Evolutionary conservation across 1,140 invertebrate species (phyloP).

Genomic region (Dendrolimus punctatus): DNA sequence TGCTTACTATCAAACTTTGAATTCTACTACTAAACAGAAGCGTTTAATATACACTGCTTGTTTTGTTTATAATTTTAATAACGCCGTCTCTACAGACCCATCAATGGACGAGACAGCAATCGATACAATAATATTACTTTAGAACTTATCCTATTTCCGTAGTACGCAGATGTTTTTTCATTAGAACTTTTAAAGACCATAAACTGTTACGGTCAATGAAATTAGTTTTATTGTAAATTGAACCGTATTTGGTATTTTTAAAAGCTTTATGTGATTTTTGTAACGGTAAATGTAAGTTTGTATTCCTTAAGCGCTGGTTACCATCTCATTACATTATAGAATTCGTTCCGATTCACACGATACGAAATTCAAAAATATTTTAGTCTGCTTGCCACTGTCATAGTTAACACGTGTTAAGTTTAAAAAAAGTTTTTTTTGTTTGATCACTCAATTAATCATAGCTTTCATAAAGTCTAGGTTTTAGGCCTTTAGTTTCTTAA

Average conservation of each 20-base stretch:
- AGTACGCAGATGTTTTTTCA: too few species aligned
- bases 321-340: slow-evolving; percentile 1
- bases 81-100: not conserved
- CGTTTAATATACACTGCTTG: slow-evolving; percentile 19
- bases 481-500: too few species aligned
- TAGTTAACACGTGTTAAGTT: too few species aligned
- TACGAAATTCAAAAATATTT: not conserved
- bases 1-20: slow-evolving; percentile 6
- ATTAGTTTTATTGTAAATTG: not conserved
- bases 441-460: too few species aligned
- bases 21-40: slow-evolving; percentile 1
- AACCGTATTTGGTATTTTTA: not conserved
- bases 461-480: too few species aligned
- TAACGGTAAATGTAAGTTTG: not conserved
- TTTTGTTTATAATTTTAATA: not conserved
- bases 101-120: too few species aligned
- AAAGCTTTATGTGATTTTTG: not conserved
- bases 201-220: too few species aligned
- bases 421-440: too few species aligned
- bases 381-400: too few species aligned
- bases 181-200: too few species aligned
- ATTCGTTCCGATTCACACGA: not conserved
- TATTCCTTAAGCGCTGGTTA: slow-evolving; percentile 1
- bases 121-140: too few species aligned
- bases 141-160: too few species aligned